These are phyloP conservation scores for Protonemura montana DNA, from an alignment of 2,888 invertebrate species.

Conservation along the genomic window DNA sequence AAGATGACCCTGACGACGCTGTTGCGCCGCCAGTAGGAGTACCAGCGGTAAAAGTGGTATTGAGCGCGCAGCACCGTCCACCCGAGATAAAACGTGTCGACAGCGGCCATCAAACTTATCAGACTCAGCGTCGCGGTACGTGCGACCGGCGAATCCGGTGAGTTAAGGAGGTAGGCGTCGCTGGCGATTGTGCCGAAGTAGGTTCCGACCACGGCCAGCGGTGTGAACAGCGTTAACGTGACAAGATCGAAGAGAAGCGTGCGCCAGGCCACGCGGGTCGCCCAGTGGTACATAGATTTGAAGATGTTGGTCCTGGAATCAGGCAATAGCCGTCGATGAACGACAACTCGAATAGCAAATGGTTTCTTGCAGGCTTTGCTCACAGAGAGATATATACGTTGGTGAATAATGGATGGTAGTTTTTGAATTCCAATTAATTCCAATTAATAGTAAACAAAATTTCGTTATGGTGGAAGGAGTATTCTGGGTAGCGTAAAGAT, in stretches of 20 bases:
- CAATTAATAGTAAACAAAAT: too few relatives aligned
- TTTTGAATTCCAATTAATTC: too few relatives aligned
- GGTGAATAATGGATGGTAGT: too few relatives aligned
- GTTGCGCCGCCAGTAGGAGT: slow-evolving; percentile 65
- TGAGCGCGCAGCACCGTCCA: slow-evolving; percentile 63
- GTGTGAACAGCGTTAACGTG: slow-evolving; percentile 66
- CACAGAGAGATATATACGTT: too few relatives aligned
- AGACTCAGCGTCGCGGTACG: slow-evolving; percentile 62
- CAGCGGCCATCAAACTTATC: slow-evolving; percentile 61
- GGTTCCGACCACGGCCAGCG: slow-evolving; percentile 63
- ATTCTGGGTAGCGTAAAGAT: too few relatives aligned
- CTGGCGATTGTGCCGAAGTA: slow-evolving; percentile 63
- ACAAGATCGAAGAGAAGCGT: slow-evolving; percentile 64
- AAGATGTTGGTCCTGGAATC: neutral
- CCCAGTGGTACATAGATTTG: neutral
- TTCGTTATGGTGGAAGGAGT: too few relatives aligned
- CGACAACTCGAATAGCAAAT: too few relatives aligned
- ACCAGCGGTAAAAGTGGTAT: slow-evolving; percentile 63
- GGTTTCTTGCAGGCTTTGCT: too few relatives aligned
- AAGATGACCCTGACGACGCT: slow-evolving; percentile 61
- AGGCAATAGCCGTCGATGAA: too few relatives aligned
- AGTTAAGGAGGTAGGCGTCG: slow-evolving; percentile 52
- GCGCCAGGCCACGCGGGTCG: neutral
- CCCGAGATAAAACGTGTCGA: slow-evolving; percentile 63
- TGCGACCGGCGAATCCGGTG: slow-evolving; percentile 56